Conservation (phyloP, 1,140 invertebrate genomes). For the Rhynchophorus ferrugineus region DNA sequence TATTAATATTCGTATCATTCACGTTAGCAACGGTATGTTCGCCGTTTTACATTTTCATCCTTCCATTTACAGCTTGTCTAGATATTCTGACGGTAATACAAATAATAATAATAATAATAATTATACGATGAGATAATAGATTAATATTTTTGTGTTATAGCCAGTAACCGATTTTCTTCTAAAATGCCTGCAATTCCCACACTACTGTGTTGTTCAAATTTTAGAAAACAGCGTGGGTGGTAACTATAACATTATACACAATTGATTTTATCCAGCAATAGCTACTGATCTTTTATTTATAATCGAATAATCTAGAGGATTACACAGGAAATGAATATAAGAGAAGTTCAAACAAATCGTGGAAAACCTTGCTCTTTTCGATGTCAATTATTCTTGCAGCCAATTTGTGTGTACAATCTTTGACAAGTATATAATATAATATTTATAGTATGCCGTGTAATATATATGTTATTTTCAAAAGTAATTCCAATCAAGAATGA, state of each 20-base stretch:
- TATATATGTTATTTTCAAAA: too few relatives aligned
- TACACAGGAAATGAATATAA: background rate
- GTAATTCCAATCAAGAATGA: too few relatives aligned
- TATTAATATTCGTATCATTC: conserved; percentile 6
- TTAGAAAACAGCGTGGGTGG: too few relatives aligned
- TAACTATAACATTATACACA: too few relatives aligned
- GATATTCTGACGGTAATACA: background rate
- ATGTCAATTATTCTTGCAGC: too few relatives aligned
- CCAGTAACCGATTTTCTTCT: conserved; percentile 10
- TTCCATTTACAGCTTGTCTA: conserved; percentile 6
- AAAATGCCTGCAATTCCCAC: conserved; percentile 16
- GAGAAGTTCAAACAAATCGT: background rate
- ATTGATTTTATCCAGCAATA: too few relatives aligned
- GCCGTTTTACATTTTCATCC: conserved; percentile 6
- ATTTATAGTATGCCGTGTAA: too few relatives aligned
- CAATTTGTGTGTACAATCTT: too few relatives aligned
- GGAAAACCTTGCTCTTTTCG: background rate
- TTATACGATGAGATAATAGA: background rate
- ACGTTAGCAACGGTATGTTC: conserved; percentile 3
- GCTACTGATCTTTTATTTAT: too few relatives aligned
- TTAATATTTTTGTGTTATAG: conserved; percentile 6
- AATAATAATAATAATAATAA: background rate
- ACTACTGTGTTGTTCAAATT: conserved; percentile 15
- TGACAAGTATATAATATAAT: too few relatives aligned
- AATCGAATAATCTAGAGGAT: too few relatives aligned